These are phyloP conservation scores for Atherinomorus stipes DNA, from an alignment of 2,113 vertebrate genomes.

Conservation along the genomic window DNA sequence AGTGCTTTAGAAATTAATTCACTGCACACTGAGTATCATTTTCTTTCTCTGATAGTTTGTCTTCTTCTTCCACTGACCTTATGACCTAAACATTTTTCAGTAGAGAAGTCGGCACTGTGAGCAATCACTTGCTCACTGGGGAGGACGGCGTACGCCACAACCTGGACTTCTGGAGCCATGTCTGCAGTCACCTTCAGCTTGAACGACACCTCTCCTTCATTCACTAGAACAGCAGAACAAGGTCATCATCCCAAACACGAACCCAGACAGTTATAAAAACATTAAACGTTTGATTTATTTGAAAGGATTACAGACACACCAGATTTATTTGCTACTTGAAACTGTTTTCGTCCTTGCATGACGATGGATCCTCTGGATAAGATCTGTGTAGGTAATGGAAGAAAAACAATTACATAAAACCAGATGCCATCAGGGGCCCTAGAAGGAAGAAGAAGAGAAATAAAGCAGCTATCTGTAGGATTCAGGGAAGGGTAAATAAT, in stretches of 20 bases:
- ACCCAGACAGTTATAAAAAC: too few species aligned
- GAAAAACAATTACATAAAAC: too few species aligned
- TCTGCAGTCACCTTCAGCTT: conserved; percentile 74
- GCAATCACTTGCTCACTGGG: conserved; percentile 83
- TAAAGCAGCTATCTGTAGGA: too few species aligned
- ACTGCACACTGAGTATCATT: too few species aligned
- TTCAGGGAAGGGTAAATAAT: too few species aligned
- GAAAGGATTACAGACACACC: too few species aligned
- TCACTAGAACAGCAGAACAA: conserved; percentile 55
- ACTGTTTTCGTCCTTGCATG: conserved; percentile 66
- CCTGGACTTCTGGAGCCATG: conserved; percentile 71
- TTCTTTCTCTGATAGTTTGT: too few species aligned
- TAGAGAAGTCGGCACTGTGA: conserved; percentile 77
- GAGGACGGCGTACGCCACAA: conserved; percentile 86
- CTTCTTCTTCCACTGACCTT: conserved; percentile 77
- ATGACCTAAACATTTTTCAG: conserved; percentile 86
- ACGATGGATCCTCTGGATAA: conserved; percentile 82
- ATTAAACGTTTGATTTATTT: too few species aligned
- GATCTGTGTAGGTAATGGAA: conserved; percentile 75
- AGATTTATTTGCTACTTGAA: conserved; percentile 44
- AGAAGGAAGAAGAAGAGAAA: too few species aligned
- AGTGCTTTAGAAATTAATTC: too few species aligned
- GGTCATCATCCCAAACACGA: too few species aligned
- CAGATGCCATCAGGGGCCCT: too few species aligned
- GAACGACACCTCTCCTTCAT: conserved; percentile 78